Base-by-base conservation (phyloP, 2,797 vertebrate species). In the Pteronotus mesoamericanus region DNA sequence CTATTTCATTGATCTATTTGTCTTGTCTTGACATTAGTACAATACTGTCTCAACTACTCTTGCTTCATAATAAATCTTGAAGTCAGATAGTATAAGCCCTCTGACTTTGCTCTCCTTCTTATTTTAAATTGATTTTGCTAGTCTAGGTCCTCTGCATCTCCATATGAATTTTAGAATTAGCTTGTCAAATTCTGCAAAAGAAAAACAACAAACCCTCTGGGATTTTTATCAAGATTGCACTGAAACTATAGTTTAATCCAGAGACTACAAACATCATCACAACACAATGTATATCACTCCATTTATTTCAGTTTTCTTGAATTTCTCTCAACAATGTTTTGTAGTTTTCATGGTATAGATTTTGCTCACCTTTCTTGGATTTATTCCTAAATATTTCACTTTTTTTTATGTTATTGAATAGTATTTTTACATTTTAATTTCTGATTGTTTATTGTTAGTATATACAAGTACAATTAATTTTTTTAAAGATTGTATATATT, bases 61-160 rank as follows among this genome's bases (percentile, higher is more conserved):
- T 69, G 74, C 48, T 83, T 95, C 92, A 79, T 86, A 78, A 78
- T 84, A 94, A 96, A 92, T 87, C 8, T 85, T 90, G 66, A 71
- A 82, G 29, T 77, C 34, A 85, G 22, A 15, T 69, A 88, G 37
- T 64, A 1, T 83, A 84, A 83, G 24, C 39, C 69, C 39, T 77
- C 10, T 39, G 10, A 61, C n/a, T 94, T 84, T 57, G n/a, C 24
- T 55, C 32, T 78, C 89, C 7, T 15, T 95, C 89, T 86, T 89
- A 82, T 78, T 59, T 21, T 78, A 5, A 48, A 89, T 37, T 68
- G 29, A 51, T 64, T 88, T 94, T 88, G 68, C 48, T 78, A 3
- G 79, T 82, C 26, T 74, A 68, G 29, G n/a, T 78, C 51, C 26
- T 80, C 78, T 91, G 39, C 15, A 66, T 96, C 92, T 91, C 24